Base-by-base conservation (phyloP, 2,888 invertebrate species). In the Caenorhabditis sp. region DNA sequence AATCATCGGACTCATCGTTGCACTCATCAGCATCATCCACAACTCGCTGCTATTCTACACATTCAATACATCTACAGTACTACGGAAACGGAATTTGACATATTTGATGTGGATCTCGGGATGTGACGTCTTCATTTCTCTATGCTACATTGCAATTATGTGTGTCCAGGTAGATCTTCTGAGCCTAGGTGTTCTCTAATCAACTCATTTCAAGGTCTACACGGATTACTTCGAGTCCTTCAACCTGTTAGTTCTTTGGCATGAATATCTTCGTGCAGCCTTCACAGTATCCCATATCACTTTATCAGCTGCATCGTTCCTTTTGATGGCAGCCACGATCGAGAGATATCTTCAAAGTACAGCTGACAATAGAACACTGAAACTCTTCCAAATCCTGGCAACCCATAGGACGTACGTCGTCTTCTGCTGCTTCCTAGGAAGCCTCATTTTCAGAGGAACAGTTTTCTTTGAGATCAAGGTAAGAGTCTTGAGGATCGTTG, bases 261-360 rank as follows among this genome's bases (percentile, higher is more conserved):
- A 90, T 74, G 73, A 88, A 14, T 90, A 85, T 64, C 84, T 90
- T 10, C 84, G 86, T 26, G 66, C 86, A n/a, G 89, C 90, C 3
- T 90, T 90, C 80, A 90, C 91, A 26, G 84, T 91, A 16, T 91
- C 90, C 10, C 88, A 91, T 76, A 87, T 91, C 70, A 90, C 90
- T 4, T 74, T 91, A 61, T 88, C 89, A 19, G 86, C 86, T 26
- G 86, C 88, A 1, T 90, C 90, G 6, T 91, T 90, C 72, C 87
- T 91, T 31, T 88, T 91, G 22, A 90, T 91, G 86, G 89, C 89
- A 1, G 90, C 89, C 24, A 90, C 90, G 4, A 86, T 91, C 26
- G 91, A 91, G 59, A 56, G 91, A 80, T 91, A 91, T 76, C 87
- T 91, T 24, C 90, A 91, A 73, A 88, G 88, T n/a, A 90, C 89